Evolutionary conservation across 53 echinoderm and acorn worm species (phyloP).

Genomic region (Luidia sarsii): DNA sequence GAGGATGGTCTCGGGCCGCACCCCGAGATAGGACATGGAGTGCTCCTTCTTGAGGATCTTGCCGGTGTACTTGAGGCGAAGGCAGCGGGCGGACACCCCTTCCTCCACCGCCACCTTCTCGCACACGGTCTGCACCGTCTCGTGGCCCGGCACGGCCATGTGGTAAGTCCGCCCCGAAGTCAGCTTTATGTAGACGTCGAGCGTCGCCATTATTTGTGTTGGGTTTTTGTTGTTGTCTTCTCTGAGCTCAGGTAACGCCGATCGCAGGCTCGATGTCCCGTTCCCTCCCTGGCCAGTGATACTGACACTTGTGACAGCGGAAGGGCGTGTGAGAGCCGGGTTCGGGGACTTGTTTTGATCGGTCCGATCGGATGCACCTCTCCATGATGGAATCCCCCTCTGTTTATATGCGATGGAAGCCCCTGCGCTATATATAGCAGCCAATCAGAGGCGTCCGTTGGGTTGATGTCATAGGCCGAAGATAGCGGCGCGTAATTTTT

Average conservation of each 20-base stretch:
- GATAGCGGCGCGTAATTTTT: too few species aligned
- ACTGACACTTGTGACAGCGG: too few species aligned
- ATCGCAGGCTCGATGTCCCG: too few species aligned
- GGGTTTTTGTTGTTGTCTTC: too few species aligned
- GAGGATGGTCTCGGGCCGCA: slow-evolving; percentile 72
- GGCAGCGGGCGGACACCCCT: slow-evolving; percentile 50
- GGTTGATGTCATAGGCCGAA: too few species aligned
- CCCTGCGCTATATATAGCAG: slow-evolving; percentile 69
- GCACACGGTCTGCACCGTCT: slow-evolving; percentile 55
- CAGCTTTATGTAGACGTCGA: slow-evolving; percentile 62
- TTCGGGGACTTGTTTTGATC: too few species aligned
- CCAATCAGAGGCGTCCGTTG: slow-evolving; percentile 59
- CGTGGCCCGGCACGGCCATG: slow-evolving; percentile 49
- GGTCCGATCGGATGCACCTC: neutral
- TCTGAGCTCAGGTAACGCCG: slow-evolving; percentile 2
- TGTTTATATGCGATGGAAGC: slow-evolving; percentile 37
- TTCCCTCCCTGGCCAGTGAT: too few species aligned
- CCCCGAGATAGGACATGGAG: slow-evolving; percentile 50
- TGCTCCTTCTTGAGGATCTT: slow-evolving; percentile 74
- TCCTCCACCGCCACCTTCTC: slow-evolving; percentile 71
- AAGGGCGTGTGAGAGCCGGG: too few species aligned
- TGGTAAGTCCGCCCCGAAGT: slow-evolving; percentile 42
- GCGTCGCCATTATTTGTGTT: slow-evolving; percentile 17
- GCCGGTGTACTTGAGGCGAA: slow-evolving; percentile 73
- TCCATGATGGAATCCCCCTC: slow-evolving; percentile 5